Conservation (phyloP, 2,113 vertebrate species). For the Toxostoma redivivum region DNA sequence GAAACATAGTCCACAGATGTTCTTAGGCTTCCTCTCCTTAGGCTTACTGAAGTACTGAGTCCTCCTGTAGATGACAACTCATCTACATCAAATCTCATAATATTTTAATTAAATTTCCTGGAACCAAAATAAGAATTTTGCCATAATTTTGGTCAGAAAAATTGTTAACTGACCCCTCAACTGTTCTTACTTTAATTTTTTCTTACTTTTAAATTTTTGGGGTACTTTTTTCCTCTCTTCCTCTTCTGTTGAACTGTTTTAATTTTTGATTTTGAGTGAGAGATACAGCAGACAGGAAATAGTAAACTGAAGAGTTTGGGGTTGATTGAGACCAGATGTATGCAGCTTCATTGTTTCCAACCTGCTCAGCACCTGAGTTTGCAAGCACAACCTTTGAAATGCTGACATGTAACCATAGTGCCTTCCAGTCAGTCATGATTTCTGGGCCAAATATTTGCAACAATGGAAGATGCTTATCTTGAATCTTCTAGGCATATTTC, state of each 20-base stretch:
- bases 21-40: background rate
- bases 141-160: background rate
- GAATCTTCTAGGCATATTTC: background rate
- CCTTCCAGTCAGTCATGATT: background rate
- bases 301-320: background rate
- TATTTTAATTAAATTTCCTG: background rate
- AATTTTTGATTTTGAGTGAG: background rate
- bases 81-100: background rate
- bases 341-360: background rate
- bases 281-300: accelerated
- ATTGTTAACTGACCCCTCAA: background rate
- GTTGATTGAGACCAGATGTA: background rate
- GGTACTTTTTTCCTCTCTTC: background rate
- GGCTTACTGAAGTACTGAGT: background rate
- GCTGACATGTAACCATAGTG: accelerated
- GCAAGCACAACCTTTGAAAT: background rate
- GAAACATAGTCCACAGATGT: background rate
- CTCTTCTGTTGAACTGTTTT: background rate
- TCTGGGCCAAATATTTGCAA: background rate
- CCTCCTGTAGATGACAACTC: background rate
- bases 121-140: background rate
- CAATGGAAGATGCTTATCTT: background rate
- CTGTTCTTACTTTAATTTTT: background rate
- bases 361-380: background rate
- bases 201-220: background rate